These are phyloP conservation scores for Phalloptychus januarius DNA, from an alignment of 2,797 vertebrate species.

Conservation along the genomic window DNA sequence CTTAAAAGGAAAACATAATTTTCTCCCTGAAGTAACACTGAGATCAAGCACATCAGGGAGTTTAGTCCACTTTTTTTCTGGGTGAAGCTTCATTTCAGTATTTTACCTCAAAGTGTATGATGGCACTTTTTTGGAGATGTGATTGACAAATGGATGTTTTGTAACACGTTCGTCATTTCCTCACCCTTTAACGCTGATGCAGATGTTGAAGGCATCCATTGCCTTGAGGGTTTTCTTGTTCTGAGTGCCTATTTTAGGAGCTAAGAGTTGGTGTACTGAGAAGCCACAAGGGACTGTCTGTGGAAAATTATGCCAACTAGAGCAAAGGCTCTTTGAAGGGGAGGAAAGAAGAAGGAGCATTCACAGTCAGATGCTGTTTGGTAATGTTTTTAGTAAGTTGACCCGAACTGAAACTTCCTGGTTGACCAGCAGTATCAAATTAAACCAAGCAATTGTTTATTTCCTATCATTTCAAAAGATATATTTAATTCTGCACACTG, in stretches of 20 bases:
- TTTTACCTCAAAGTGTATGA: not conserved
- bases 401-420: not conserved
- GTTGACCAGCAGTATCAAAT: not conserved
- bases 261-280: constrained; percentile 51
- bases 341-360: not conserved
- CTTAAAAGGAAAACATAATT: not conserved
- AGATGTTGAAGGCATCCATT: constrained; percentile 34
- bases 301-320: constrained; percentile 50
- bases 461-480: not conserved
- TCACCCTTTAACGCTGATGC: constrained; percentile 18
- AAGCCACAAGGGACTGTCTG: constrained; percentile 53
- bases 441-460: not conserved
- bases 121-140: not conserved
- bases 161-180: not conserved
- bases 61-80: not conserved
- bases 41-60: not conserved
- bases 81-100: not conserved
- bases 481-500: not conserved
- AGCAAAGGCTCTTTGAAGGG: constrained; percentile 38
- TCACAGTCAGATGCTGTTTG: constrained; percentile 17
- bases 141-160: not conserved
- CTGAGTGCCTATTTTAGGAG: constrained; percentile 67
- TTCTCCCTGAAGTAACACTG: not conserved
- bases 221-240: constrained; percentile 48
- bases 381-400: constrained; percentile 4